A percentile compares a stretch with the other conserved stretches of the same genome.
phyloP scores from a whole-genome alignment of 2,888 invertebrate genomes.

The Drosophila anomelani region DNA sequence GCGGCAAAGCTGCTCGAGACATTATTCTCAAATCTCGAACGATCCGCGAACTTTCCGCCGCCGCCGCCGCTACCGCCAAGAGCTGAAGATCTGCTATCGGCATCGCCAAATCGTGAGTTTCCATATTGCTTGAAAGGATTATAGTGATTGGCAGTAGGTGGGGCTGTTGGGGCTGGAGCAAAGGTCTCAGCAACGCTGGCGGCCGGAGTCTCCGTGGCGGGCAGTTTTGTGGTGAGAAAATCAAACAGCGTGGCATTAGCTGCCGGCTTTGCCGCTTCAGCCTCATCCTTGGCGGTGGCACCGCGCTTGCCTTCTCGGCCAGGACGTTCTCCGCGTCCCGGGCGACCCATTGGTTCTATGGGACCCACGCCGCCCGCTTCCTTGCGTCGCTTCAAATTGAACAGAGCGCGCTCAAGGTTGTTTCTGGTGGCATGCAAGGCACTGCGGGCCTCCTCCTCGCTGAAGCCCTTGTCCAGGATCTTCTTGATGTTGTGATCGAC shows the following conservation, averaged over 20 bases:
- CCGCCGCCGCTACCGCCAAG: slow-evolving; percentile 30
- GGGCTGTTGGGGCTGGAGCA: slow-evolving; percentile 21
- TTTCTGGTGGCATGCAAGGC: slow-evolving; percentile 90
- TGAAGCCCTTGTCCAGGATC: slow-evolving; percentile 92
- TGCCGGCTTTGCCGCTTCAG: slow-evolving; percentile 89
- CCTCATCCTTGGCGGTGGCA: slow-evolving; percentile 86
- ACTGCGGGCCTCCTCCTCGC: slow-evolving; percentile 90
- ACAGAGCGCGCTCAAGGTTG: slow-evolving; percentile 90
- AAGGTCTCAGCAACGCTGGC: slow-evolving; percentile 18
- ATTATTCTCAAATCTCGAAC: slow-evolving; percentile 83
- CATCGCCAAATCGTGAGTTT: slow-evolving; percentile 36
- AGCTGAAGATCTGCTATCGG: slow-evolving; percentile 13
- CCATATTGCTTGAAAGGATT: slow-evolving; percentile 43
- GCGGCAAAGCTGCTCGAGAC: slow-evolving; percentile 84
- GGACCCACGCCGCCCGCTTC: slow-evolving; percentile 78
- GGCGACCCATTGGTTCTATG: slow-evolving; percentile 39
- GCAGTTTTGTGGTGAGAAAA: slow-evolving; percentile 92
- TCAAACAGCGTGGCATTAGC: slow-evolving; percentile 93
- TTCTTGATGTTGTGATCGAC: slow-evolving; percentile 91
- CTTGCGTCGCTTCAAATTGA: slow-evolving; percentile 87
- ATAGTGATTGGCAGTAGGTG: slow-evolving; percentile 47
- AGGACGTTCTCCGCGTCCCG: slow-evolving; percentile 47
- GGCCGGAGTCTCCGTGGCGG: slow-evolving; percentile 48
- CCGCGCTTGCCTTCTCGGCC: slow-evolving; percentile 73
- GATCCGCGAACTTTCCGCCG: slow-evolving; percentile 51